Evolutionary conservation across 2,797 vertebrate species (phyloP).

Genomic region (Sebastes steindachneri): DNA sequence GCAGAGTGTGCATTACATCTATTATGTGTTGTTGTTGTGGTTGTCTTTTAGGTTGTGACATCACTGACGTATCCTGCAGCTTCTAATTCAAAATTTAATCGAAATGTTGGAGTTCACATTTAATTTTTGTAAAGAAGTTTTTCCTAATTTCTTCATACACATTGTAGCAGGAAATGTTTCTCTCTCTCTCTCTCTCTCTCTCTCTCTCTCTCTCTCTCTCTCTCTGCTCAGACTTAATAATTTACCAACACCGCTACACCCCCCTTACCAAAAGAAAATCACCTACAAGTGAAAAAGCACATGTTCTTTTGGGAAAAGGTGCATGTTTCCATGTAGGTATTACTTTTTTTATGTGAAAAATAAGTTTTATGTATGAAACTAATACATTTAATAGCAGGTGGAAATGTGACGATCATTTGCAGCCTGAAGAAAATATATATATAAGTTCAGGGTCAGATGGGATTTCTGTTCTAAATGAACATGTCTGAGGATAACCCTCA

Average conservation of each 20-base stretch:
- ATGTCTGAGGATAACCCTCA: background rate
- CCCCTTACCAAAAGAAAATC: background rate
- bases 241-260: conserved; percentile 21
- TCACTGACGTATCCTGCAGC: no score
- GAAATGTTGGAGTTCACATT: no score
- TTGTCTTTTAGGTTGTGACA: no score
- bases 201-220: background rate
- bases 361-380: background rate
- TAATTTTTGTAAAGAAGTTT: no score
- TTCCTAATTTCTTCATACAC: no score
- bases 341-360: background rate
- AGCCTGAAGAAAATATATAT: background rate
- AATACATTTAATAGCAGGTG: background rate
- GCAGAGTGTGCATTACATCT: no score
- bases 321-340: background rate
- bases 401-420: background rate
- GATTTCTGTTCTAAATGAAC: background rate
- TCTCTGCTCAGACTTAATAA: conserved; percentile 44
- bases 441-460: background rate
- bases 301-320: background rate
- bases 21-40: no score
- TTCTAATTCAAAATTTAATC: no score
- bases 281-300: background rate
- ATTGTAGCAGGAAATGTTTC: no score
- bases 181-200: no score